Evolutionary conservation across 2,888 invertebrate species (phyloP), one percentile per base, ranked within the genome.

Genomic region (Pseudolycoriella hygida): DNA sequence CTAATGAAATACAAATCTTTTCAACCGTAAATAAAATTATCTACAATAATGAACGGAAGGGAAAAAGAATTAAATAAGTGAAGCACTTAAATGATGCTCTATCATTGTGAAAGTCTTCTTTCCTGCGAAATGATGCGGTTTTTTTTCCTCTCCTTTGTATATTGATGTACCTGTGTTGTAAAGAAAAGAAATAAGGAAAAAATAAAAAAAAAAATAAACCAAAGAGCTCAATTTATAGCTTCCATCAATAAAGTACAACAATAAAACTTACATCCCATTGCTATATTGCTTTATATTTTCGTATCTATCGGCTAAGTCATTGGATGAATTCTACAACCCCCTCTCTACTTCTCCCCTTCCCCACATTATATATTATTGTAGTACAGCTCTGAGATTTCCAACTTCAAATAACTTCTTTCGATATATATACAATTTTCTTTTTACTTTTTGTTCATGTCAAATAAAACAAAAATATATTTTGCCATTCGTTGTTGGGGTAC

Each of bases 191-290:
- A 34, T 34, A 12, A 34, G 15, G 25, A 25, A 25, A 25, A 25
- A 25, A 25, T n/a, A n/a, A 34, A 34, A 10, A 12, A 14, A 34
- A 34, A 34, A 34, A 34, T 3, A 34, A 34, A 14, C 34, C 34
- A 34, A 25, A 25, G 25, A 34, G 34, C 15, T 34, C 34, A 34
- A 34, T 34, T 34, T 34, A 34, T 34, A 14, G 34, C 34, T 34
- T 34, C 34, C 34, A 34, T 34, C 34, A 34, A 34, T 34, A 34
- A 34, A 34, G 34, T 34, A 34, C 34, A 34, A 34, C 34, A 34
- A 34, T 34, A 34, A 34, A 34, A 34, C 34, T 34, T 34, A 34
- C 34, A 34, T 34, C 34, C 34, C 34, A 14, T 34, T 12, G 12
- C 34, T 34, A 34, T 34, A 34, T 12, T 34, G 15, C n/a, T 14